These are phyloP conservation scores for Drosophila merina DNA, from an alignment of 2,888 invertebrate species.

Conservation along the genomic window DNA sequence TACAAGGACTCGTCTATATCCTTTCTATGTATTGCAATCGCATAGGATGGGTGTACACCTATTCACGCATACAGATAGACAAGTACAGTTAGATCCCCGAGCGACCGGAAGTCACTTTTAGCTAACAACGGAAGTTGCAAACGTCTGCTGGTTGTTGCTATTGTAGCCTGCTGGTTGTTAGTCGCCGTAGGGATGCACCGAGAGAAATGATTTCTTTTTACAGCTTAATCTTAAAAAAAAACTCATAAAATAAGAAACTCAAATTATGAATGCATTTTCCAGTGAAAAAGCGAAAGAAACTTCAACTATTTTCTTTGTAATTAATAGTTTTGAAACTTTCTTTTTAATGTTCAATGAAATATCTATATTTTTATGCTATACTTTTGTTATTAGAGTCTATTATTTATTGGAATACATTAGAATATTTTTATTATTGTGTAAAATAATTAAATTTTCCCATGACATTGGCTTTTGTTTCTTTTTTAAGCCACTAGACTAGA, in stretches of 20 bases:
- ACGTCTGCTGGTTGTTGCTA: constrained; percentile 49
- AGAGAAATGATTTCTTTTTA: neutral
- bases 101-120: constrained; percentile 67
- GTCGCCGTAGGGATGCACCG: constrained; percentile 16
- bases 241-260: too few relatives aligned
- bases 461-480: too few relatives aligned
- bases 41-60: neutral
- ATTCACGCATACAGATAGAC: constrained; percentile 22
- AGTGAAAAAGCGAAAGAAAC: too few relatives aligned
- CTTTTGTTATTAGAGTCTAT: too few relatives aligned
- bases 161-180: constrained; percentile 11
- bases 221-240: too few relatives aligned
- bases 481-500: too few relatives aligned
- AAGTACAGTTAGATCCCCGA: constrained; percentile 47
- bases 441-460: neutral
- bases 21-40: neutral
- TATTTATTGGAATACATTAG: too few relatives aligned
- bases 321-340: too few relatives aligned
- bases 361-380: too few relatives aligned
- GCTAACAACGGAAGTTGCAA: constrained; percentile 72
- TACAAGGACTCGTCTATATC: constrained; percentile 5
- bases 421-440: neutral
- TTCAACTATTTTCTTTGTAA: too few relatives aligned
- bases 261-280: too few relatives aligned
- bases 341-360: too few relatives aligned